phyloP scores from a whole-genome alignment of 2,888 invertebrate species.

The Thelaira solivaga region DNA sequence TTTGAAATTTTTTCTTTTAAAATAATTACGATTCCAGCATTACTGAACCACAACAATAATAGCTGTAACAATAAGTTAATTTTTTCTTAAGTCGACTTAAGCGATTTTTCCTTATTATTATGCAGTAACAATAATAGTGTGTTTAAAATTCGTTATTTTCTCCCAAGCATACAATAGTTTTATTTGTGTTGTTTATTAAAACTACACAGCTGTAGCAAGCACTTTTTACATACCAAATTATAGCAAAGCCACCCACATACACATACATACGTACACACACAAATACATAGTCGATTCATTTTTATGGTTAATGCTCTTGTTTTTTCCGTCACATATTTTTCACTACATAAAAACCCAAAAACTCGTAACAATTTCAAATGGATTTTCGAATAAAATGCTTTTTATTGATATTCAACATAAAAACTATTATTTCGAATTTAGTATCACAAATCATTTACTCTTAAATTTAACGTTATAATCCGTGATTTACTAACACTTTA shows the following conservation, averaged over 20 bases:
- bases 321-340: constrained; percentile 54
- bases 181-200: too few relatives aligned
- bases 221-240: neutral
- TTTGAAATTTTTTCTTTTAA: too few relatives aligned
- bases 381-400: constrained; percentile 45
- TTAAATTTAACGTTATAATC: constrained; percentile 47
- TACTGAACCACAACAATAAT: too few relatives aligned
- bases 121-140: too few relatives aligned
- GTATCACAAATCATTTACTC: constrained; percentile 52
- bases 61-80: too few relatives aligned
- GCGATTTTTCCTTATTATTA: too few relatives aligned
- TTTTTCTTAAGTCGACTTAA: too few relatives aligned
- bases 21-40: too few relatives aligned
- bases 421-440: constrained; percentile 50
- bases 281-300: constrained; percentile 10
- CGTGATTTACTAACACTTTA: constrained; percentile 48
- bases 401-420: constrained; percentile 55
- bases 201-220: neutral
- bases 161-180: too few relatives aligned
- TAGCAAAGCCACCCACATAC: neutral
- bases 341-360: constrained; percentile 46
- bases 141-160: too few relatives aligned
- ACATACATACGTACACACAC: neutral
- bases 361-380: constrained; percentile 55
- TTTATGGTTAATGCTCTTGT: constrained; percentile 36